A percentile compares a stretch with the other conserved stretches of the same genome.
phyloP scores from a whole-genome alignment of 2,797 vertebrate genomes.

The Calcarius lapponicus region DNA sequence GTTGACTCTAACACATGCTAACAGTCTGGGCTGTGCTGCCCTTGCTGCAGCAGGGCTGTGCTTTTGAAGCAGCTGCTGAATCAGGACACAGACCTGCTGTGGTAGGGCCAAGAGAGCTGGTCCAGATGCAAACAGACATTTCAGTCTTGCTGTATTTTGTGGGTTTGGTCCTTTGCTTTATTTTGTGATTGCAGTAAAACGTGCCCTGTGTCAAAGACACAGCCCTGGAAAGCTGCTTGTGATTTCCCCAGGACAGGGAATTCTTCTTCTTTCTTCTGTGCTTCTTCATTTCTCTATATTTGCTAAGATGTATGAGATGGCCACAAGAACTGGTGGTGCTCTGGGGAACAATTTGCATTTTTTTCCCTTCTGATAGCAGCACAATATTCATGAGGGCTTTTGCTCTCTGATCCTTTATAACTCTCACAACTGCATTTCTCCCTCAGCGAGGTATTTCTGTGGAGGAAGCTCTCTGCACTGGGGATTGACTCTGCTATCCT shows the following conservation, averaged over 20 bases:
- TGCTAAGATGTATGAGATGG: rapidly evolving
- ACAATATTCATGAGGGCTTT: not conserved
- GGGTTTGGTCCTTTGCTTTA: not conserved
- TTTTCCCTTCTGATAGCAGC: not conserved
- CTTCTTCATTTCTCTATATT: not conserved
- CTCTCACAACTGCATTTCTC: not conserved
- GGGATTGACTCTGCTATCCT: not conserved
- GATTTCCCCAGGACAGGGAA: not conserved
- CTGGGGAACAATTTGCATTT: not conserved
- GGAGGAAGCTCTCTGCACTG: not conserved
- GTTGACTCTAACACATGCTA: not conserved
- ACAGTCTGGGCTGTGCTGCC: not conserved
- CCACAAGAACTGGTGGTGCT: not conserved
- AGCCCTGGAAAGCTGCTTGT: not conserved
- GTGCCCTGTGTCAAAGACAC: not conserved
- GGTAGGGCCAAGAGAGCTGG: not conserved
- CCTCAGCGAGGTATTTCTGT: rapidly evolving
- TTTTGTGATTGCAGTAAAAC: not conserved
- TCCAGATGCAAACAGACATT: not conserved
- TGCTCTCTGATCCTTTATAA: not conserved
- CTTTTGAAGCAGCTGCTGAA: not conserved
- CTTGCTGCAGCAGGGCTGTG: not conserved
- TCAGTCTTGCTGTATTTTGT: not conserved
- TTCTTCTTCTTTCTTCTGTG: not conserved
- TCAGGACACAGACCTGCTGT: not conserved